Evolutionary conservation across 2,113 vertebrate species (phyloP).

Genomic region (Heliornis fulica): DNA sequence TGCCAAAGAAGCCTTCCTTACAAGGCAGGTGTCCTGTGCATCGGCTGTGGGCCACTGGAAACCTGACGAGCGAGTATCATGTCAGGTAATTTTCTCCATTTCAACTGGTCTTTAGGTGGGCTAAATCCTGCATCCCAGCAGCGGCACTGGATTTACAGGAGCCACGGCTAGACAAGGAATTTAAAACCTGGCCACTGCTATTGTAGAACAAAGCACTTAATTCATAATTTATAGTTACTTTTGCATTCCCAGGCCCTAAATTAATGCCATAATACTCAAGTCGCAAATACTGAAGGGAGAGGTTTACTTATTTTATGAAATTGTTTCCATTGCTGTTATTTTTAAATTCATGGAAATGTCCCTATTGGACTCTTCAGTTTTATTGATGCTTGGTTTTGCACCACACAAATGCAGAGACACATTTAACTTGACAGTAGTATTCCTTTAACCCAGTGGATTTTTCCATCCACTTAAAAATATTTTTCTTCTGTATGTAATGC

Average conservation of each 20-base stretch:
- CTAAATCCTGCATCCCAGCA: neutral
- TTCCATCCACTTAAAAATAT: constrained; percentile 44
- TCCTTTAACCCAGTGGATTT: constrained; percentile 37
- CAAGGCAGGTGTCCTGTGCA: neutral
- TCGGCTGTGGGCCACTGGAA: neutral
- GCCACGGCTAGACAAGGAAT: neutral
- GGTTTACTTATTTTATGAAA: constrained; percentile 38
- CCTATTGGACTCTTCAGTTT: constrained; percentile 35
- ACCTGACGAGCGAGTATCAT: neutral
- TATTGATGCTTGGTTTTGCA: constrained; percentile 27
- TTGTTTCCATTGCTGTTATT: constrained; percentile 37
- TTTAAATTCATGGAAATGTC: constrained; percentile 42
- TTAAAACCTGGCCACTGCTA: neutral
- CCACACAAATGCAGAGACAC: neutral
- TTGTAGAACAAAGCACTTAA: neutral
- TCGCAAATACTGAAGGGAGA: constrained; percentile 5
- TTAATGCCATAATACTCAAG: neutral
- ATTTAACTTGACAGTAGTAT: constrained; percentile 36
- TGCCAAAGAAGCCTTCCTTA: neutral
- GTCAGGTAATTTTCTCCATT: neutral
- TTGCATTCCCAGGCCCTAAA: neutral
- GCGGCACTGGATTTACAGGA: neutral
- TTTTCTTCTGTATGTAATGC: constrained; percentile 32
- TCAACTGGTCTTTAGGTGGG: neutral
- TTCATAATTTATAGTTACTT: constrained; percentile 13